These are phyloP conservation scores for Halichoeres trimaculatus DNA, from an alignment of 2,113 vertebrate species.

Conservation along the genomic window DNA sequence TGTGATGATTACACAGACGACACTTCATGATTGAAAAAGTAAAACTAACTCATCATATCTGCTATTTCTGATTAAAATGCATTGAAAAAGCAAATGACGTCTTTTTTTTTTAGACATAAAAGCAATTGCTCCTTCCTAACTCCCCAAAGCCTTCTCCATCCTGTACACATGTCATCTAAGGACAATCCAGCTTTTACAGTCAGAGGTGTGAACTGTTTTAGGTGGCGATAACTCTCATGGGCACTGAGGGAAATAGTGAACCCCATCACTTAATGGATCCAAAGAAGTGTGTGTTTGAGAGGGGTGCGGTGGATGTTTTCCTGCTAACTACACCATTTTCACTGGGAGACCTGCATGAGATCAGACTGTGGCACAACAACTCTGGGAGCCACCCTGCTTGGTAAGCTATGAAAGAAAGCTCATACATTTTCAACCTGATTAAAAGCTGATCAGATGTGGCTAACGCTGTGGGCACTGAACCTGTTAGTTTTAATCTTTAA, in stretches of 20 bases:
- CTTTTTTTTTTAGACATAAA: not conserved
- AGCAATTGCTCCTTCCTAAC: no score
- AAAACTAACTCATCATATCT: no score
- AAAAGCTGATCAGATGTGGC: not conserved
- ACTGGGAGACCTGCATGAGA: conserved; percentile 87
- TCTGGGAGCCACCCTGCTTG: conserved; percentile 88
- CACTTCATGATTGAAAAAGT: no score
- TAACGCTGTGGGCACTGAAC: not conserved
- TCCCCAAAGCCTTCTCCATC: no score
- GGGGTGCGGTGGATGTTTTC: conserved; percentile 89
- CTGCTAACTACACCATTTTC: conserved; percentile 88
- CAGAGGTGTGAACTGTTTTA: conserved; percentile 56
- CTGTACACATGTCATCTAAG: no score
- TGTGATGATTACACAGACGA: no score
- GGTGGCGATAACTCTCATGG: conserved; percentile 89
- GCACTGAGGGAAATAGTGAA: conserved; percentile 88
- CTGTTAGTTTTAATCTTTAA: no score
- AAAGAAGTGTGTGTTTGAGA: conserved; percentile 86
- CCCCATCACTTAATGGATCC: conserved; percentile 89
- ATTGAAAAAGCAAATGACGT: no score
- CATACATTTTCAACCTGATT: not conserved
- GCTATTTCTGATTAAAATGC: no score
- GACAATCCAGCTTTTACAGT: not conserved
- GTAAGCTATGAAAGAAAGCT: conserved; percentile 69
- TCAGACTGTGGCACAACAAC: conserved; percentile 94